Conservation (phyloP, 2,888 invertebrate species). For the Proisotoma minuta region DNA sequence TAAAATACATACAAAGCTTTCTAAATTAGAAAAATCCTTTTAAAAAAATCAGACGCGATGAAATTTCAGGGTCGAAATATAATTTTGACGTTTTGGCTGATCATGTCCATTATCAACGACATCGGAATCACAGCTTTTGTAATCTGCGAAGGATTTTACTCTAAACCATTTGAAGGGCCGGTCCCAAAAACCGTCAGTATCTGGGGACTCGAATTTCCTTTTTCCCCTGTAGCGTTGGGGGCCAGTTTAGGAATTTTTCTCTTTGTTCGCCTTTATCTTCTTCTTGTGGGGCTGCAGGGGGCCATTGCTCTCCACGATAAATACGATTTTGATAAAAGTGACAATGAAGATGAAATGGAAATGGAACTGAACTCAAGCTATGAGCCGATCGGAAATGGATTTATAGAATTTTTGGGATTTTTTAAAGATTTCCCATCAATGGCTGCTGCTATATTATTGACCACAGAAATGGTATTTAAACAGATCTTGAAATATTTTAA, state of each 20-base stretch:
- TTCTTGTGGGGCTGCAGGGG: conserved; percentile 24
- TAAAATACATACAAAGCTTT: not conserved
- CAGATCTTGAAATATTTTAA: not conserved
- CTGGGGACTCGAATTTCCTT: not conserved
- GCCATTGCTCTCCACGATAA: conserved; percentile 22
- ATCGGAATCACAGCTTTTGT: not conserved
- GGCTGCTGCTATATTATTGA: conserved; percentile 24
- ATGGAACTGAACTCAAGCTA: conserved; percentile 23
- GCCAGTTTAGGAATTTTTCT: conserved; percentile 18
- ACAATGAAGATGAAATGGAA: conserved; percentile 19
- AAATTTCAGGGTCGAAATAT: conserved; percentile 20
- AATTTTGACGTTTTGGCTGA: conserved; percentile 22
- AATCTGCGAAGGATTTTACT: no score
- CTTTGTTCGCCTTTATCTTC: conserved; percentile 29
- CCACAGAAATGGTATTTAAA: conserved; percentile 24
- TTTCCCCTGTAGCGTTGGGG: no score
- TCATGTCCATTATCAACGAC: conserved; percentile 19
- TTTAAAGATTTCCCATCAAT: conserved; percentile 33
- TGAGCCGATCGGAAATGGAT: conserved; percentile 30
- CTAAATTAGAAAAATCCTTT: no score
- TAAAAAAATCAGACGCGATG: no score
- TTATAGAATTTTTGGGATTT: conserved; percentile 23
- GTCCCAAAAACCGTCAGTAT: no score
- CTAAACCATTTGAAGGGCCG: no score
- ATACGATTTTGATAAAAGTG: conserved; percentile 12